Evolutionary conservation across 1,140 invertebrate species (phyloP).

Genomic region (Hypsibius dujardini): DNA sequence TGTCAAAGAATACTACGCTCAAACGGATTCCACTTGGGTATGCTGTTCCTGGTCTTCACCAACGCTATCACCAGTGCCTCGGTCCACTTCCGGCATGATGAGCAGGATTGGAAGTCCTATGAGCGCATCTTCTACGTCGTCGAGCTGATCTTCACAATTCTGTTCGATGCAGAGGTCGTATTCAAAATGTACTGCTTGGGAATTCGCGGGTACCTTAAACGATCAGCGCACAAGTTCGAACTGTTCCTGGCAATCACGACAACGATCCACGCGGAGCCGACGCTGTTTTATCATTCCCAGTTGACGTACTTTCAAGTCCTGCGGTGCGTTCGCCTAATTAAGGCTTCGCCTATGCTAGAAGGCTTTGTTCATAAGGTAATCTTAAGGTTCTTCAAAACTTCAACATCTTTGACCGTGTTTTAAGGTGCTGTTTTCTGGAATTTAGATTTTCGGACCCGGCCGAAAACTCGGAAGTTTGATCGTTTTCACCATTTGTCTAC

Average conservation of each 20-base stretch:
- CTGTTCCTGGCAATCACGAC: slow-evolving; percentile 81
- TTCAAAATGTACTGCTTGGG: slow-evolving; percentile 97
- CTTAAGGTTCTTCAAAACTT: not conserved
- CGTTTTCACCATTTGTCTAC: slow-evolving; percentile 94
- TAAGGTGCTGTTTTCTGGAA: not conserved
- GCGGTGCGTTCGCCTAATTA: slow-evolving; percentile 80
- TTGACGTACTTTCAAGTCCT: slow-evolving; percentile 94
- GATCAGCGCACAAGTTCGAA: slow-evolving; percentile 96
- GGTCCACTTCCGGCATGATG: slow-evolving; percentile 86
- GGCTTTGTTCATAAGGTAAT: slow-evolving; percentile 87
- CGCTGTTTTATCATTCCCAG: slow-evolving; percentile 63
- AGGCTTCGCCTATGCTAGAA: slow-evolving; percentile 93
- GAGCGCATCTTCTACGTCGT: slow-evolving; percentile 15
- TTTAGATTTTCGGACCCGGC: slow-evolving; percentile 83
- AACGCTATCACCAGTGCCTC: slow-evolving; percentile 88
- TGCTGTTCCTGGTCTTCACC: slow-evolving; percentile 80
- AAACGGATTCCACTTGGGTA: slow-evolving; percentile 63
- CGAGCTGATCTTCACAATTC: slow-evolving; percentile 71
- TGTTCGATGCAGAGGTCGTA: slow-evolving; percentile 80
- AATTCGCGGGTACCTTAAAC: slow-evolving; percentile 76
- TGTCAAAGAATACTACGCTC: slow-evolving; percentile 75
- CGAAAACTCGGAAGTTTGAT: slow-evolving; percentile 96
- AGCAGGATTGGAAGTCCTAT: slow-evolving; percentile 26
- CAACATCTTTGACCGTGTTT: not conserved
- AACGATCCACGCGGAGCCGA: slow-evolving; percentile 75